A percentile compares a stretch with the other conserved stretches of the same genome.
These are phyloP conservation scores for Hippopotamus amphibius DNA, from an alignment of 2,113 vertebrate genomes.

Conservation along the genomic window DNA sequence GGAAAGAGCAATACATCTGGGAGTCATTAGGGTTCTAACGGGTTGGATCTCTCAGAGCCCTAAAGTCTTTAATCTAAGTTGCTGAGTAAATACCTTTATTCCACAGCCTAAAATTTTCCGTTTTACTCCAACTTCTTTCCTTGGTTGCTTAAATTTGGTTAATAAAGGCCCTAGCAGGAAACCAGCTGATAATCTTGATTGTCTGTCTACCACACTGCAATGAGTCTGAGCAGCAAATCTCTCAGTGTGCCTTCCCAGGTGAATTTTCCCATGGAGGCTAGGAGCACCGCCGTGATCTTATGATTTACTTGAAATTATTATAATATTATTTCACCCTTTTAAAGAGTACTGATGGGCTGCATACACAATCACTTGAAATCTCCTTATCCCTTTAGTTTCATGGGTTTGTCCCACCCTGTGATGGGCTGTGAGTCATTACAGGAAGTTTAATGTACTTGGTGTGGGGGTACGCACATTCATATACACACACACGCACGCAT, in stretches of 20 bases:
- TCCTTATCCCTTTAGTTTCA: not conserved
- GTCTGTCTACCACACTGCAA: not conserved
- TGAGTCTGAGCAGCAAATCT: not conserved
- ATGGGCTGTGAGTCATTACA: not conserved
- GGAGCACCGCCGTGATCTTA: not conserved
- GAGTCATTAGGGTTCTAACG: too few relatives aligned
- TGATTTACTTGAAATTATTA: not conserved
- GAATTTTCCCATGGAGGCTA: not conserved
- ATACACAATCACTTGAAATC: not conserved
- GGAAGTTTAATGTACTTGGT: not conserved
- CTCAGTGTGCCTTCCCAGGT: not conserved
- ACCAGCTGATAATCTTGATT: not conserved
- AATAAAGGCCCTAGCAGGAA: not conserved
- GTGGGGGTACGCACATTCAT: not conserved
- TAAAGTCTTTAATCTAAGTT: not conserved
- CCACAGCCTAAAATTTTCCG: not conserved
- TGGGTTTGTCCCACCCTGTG: not conserved
- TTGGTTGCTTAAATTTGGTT: not conserved
- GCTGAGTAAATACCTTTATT: not conserved
- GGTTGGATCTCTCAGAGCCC: not conserved
- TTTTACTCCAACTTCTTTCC: not conserved
- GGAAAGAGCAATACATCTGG: not conserved
- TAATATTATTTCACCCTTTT: not conserved
- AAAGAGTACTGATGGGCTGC: not conserved
- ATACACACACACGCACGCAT: not conserved